A percentile compares a stretch with the other conserved stretches of the same genome.
Conservation (phyloP, 1,140 invertebrate species). For the Cardiocondyla obscurior region DNA sequence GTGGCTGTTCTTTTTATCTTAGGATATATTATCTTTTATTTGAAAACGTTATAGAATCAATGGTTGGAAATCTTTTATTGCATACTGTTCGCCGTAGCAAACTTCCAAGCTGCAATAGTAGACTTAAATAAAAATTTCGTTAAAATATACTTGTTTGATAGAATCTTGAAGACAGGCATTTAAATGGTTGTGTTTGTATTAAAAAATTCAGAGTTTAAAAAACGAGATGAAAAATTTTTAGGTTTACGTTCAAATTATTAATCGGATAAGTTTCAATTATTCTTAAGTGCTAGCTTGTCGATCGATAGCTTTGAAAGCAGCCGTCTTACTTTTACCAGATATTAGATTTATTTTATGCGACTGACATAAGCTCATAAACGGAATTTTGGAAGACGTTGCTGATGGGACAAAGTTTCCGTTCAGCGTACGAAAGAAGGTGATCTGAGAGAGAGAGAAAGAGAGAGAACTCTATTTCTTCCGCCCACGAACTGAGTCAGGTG, state of each 20-base stretch:
- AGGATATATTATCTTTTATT: not conserved
- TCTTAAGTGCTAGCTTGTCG: not conserved
- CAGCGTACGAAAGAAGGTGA: constrained; percentile 8
- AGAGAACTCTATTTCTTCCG: constrained; percentile 56
- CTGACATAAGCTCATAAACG: constrained; percentile 23
- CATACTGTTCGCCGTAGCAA: not conserved
- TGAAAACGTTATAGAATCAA: not conserved
- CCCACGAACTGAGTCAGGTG: not conserved
- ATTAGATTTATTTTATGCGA: not conserved
- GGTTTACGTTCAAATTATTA: not conserved
- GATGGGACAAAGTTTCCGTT: constrained; percentile 45
- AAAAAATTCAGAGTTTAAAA: not conserved
- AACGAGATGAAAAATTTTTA: not conserved
- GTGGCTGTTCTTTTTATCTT: not conserved
- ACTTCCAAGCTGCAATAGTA: not conserved
- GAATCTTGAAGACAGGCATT: not conserved
- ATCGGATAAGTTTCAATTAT: not conserved
- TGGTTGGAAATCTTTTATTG: not conserved
- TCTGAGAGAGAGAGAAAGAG: constrained; percentile 43
- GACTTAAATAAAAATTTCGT: not conserved
- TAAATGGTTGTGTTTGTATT: not conserved
- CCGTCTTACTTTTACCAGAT: not conserved
- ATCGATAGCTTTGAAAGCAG: not conserved
- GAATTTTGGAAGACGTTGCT: constrained; percentile 46
- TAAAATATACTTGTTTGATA: not conserved